Conservation (phyloP, 2,888 invertebrate genomes). For the Lasioglossum marginatum region DNA sequence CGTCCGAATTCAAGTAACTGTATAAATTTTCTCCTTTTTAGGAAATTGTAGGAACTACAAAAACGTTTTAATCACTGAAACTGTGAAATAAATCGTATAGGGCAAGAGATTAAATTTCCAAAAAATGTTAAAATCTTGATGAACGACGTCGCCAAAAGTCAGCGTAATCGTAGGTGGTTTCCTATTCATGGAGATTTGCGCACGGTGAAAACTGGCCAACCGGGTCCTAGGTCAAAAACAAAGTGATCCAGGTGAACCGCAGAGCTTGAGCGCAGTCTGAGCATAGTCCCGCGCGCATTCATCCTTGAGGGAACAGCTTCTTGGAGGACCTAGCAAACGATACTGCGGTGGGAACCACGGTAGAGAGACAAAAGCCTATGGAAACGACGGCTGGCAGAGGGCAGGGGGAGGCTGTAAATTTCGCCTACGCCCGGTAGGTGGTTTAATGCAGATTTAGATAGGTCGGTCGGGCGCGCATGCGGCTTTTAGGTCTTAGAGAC, state of each 20-base stretch:
- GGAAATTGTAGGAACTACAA: too few species aligned
- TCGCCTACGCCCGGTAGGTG: conserved; percentile 68
- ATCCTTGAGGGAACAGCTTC: conserved; percentile 2
- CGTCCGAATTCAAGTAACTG: too few species aligned
- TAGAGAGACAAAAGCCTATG: conserved; percentile 22
- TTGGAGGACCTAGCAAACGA: conserved; percentile 10
- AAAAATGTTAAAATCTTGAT: too few species aligned
- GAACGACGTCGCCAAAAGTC: too few species aligned
- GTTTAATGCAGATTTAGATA: conserved; percentile 82
- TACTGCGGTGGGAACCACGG: conserved; percentile 30
- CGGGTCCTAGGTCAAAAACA: not conserved
- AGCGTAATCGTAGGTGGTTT: too few species aligned
- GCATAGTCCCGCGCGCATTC: not conserved
- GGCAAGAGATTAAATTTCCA: too few species aligned
- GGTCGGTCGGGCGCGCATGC: conserved; percentile 65
- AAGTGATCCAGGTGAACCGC: not conserved
- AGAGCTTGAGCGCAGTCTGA: not conserved
- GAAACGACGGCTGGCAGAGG: conserved; percentile 22
- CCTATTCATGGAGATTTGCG: too few species aligned
- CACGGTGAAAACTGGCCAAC: not conserved
- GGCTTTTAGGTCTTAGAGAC: conserved; percentile 80
- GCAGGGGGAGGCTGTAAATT: conserved; percentile 72
- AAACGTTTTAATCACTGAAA: too few species aligned
- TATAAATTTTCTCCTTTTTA: too few species aligned
- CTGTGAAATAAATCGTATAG: too few species aligned